Percentiles rank a stretch among this genome's conserved stretches.
Evolutionary conservation across 92 coral and sea anemone species (phyloP).

Genomic region (Actinostola sp.): DNA sequence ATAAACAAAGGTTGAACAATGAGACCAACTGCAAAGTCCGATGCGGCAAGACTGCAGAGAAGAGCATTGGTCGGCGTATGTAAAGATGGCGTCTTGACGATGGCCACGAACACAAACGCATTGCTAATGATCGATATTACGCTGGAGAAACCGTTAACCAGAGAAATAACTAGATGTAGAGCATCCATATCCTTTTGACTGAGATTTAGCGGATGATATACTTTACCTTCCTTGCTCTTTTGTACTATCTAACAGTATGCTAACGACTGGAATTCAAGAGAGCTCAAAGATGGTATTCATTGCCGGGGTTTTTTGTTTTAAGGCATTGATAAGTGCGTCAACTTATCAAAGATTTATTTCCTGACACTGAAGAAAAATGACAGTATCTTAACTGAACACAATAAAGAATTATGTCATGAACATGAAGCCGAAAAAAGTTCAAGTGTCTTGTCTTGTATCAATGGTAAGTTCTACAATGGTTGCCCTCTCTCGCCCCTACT

Average conservation of each 20-base stretch:
- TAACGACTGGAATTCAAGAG: too few relatives aligned
- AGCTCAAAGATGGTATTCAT: too few relatives aligned
- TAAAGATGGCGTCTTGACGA: slow-evolving; percentile 11
- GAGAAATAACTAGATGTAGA: not conserved
- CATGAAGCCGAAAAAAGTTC: too few relatives aligned
- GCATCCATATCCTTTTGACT: not conserved
- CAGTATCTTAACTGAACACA: too few relatives aligned
- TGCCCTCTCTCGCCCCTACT: too few relatives aligned
- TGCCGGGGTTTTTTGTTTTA: too few relatives aligned
- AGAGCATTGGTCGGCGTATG: slow-evolving; percentile 17
- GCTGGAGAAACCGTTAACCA: slow-evolving; percentile 6
- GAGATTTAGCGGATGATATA: not conserved
- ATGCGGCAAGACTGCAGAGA: slow-evolving; percentile 17
- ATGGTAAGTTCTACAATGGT: too few relatives aligned
- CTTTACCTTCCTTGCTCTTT: not conserved
- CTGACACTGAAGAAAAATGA: too few relatives aligned
- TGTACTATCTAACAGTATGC: not conserved
- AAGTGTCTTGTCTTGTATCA: too few relatives aligned
- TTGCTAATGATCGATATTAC: slow-evolving; percentile 11
- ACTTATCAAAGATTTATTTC: too few relatives aligned
- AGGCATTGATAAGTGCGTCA: too few relatives aligned
- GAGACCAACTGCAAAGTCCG: slow-evolving; percentile 15
- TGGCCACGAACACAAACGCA: slow-evolving; percentile 5
- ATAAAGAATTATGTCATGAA: too few relatives aligned
- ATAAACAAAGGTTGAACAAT: slow-evolving; percentile 13